Percentiles rank a stretch among this genome's conserved stretches.
Conservation (phyloP, 2,888 invertebrate genomes). For the Drepana falcataria region DNA sequence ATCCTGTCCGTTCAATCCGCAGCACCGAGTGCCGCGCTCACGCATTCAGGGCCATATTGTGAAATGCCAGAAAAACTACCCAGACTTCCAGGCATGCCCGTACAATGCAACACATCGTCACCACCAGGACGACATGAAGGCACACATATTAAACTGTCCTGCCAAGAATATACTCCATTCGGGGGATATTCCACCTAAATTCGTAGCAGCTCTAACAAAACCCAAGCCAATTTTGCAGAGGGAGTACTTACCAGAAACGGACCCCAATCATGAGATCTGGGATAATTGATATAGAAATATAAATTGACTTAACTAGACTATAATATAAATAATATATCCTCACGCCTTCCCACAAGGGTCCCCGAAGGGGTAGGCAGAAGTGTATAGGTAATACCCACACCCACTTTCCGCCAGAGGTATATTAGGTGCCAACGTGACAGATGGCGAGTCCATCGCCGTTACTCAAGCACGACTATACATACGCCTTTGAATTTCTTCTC, state of each 20-base stretch:
- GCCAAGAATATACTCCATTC: slow-evolving; percentile 20
- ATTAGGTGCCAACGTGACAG: too few relatives aligned
- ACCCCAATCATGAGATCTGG: slow-evolving; percentile 47
- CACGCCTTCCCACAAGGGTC: too few relatives aligned
- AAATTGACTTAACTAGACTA: too few relatives aligned
- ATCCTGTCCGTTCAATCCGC: slow-evolving; percentile 74
- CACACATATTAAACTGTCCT: slow-evolving; percentile 32
- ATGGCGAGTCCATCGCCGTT: too few relatives aligned
- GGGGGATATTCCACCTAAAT: slow-evolving; percentile 9
- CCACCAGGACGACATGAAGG: slow-evolving; percentile 47
- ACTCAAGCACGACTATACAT: too few relatives aligned
- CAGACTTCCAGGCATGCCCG: slow-evolving; percentile 65
- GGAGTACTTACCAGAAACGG: slow-evolving; percentile 33
- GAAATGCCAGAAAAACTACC: slow-evolving; percentile 71
- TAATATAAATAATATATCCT: neutral
- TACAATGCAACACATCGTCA: slow-evolving; percentile 76
- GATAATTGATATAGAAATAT: slow-evolving; percentile 24
- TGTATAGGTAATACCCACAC: too few relatives aligned
- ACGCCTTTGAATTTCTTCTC: too few relatives aligned
- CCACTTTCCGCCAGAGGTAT: too few relatives aligned
- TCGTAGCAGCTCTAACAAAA: slow-evolving; percentile 12
- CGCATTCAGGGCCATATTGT: slow-evolving; percentile 75
- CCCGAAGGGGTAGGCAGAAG: too few relatives aligned
- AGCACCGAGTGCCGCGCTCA: slow-evolving; percentile 68
- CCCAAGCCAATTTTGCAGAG: slow-evolving; percentile 29